Evolutionary conservation across 2,113 vertebrate species (phyloP).

Genomic region (Isichthys henryi): DNA sequence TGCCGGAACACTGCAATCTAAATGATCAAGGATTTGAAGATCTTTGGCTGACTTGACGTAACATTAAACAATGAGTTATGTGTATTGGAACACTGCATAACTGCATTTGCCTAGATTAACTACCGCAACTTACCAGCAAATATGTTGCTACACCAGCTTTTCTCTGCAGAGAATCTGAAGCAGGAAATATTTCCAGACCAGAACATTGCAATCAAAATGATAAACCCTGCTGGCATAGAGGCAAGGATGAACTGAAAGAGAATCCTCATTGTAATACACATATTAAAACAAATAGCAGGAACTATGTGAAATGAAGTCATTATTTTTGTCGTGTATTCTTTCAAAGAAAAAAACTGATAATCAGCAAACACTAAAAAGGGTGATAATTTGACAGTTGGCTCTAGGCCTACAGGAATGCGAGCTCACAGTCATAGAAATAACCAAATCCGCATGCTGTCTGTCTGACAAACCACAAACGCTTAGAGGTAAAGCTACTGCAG

Average conservation of each 20-base stretch:
- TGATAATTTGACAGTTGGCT: neutral
- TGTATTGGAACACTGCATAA: neutral
- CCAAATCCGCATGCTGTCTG: neutral
- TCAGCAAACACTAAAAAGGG: neutral
- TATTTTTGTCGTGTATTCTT: neutral
- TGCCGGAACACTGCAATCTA: neutral
- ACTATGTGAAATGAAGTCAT: neutral
- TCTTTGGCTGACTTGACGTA: neutral
- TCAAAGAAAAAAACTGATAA: neutral
- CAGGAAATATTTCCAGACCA: neutral
- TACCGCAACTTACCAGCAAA: neutral
- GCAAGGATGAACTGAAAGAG: neutral
- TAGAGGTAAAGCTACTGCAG: neutral
- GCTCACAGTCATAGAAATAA: neutral
- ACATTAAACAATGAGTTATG: neutral
- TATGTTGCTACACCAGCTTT: neutral
- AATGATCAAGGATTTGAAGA: neutral
- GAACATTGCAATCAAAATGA: too few species aligned
- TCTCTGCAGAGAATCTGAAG: neutral
- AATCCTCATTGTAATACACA: neutral
- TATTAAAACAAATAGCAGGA: neutral
- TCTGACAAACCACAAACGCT: neutral
- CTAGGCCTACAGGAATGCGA: neutral
- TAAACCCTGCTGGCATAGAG: neutral
- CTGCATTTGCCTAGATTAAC: neutral